These are phyloP conservation scores for Poecile atricapillus DNA, from an alignment of 2,113 vertebrate species.

Conservation along the genomic window DNA sequence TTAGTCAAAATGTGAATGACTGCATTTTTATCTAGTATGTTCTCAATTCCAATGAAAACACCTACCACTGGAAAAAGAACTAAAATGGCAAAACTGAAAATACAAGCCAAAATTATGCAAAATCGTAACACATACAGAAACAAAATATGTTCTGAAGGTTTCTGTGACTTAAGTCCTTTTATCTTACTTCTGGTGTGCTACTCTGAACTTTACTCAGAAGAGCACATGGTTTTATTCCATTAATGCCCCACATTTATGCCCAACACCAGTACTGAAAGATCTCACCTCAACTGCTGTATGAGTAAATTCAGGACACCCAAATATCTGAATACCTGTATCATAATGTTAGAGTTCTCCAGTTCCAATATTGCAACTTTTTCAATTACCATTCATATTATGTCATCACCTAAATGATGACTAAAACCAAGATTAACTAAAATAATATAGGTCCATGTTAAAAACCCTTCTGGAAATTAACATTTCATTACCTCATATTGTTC, in stretches of 20 bases:
- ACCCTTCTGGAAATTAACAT: neutral
- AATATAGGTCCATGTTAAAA: neutral
- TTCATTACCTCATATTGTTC: constrained; percentile 91
- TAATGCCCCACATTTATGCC: neutral
- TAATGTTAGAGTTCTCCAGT: neutral
- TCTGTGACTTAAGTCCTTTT: neutral
- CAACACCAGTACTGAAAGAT: neutral
- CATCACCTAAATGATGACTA: neutral
- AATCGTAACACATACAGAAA: neutral
- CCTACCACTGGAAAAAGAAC: neutral
- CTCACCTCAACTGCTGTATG: neutral
- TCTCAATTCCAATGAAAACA: neutral
- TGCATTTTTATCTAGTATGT: neutral
- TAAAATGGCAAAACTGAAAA: neutral
- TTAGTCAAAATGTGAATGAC: neutral
- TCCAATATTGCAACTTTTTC: neutral
- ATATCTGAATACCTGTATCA: neutral
- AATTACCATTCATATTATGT: neutral
- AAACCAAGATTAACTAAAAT: neutral
- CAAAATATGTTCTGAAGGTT: neutral
- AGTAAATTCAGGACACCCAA: neutral
- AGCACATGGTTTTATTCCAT: neutral
- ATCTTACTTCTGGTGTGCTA: neutral
- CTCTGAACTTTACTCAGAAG: neutral
- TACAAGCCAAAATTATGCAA: neutral